Evolutionary conservation across 2,797 vertebrate genomes (phyloP).

Genomic region (Centropyge bicolor): DNA sequence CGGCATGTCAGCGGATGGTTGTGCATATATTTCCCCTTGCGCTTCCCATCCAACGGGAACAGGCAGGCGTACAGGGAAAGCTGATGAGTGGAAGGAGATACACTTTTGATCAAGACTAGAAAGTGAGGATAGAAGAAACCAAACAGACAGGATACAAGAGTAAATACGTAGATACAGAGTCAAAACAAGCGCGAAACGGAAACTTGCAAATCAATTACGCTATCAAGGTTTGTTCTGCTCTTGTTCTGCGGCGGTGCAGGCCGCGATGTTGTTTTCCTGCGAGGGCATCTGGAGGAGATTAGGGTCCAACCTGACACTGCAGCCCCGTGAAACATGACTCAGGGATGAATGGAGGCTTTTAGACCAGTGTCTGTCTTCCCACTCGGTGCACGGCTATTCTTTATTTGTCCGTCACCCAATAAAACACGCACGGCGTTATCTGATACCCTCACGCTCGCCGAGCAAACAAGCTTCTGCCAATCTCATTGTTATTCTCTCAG

Average conservation of each 20-base stretch:
- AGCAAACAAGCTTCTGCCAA: conserved; percentile 56
- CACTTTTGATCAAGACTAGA: conserved; percentile 62
- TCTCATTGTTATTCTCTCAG: conserved; percentile 19
- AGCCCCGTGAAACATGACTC: conserved; percentile 83
- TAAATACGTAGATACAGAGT: conserved; percentile 19
- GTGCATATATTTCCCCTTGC: conserved; percentile 78
- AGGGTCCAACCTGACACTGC: conserved; percentile 77
- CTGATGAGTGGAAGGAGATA: conserved; percentile 58
- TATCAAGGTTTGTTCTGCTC: conserved; percentile 46
- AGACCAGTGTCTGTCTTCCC: conserved; percentile 77
- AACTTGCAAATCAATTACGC: conserved; percentile 51
- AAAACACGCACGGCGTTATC: conserved; percentile 74
- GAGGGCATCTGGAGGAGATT: conserved; percentile 86
- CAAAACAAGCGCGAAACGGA: conserved; percentile 25
- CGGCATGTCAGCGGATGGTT: conserved; percentile 72
- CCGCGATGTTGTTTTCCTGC: conserved; percentile 55
- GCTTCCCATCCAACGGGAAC: conserved; percentile 71
- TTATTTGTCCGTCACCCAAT: conserved; percentile 84
- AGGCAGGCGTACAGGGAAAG: conserved; percentile 39
- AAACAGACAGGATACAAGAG: conserved; percentile 33
- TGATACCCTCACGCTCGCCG: conserved; percentile 55
- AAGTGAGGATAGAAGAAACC: conserved; percentile 38
- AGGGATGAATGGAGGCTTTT: conserved; percentile 80
- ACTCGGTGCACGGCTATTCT: conserved; percentile 79
- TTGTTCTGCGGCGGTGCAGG: conserved; percentile 14